Percentiles rank a stretch among this genome's conserved stretches.
Conservation (phyloP, 2,888 invertebrate species). For the Mantis religiosa region DNA sequence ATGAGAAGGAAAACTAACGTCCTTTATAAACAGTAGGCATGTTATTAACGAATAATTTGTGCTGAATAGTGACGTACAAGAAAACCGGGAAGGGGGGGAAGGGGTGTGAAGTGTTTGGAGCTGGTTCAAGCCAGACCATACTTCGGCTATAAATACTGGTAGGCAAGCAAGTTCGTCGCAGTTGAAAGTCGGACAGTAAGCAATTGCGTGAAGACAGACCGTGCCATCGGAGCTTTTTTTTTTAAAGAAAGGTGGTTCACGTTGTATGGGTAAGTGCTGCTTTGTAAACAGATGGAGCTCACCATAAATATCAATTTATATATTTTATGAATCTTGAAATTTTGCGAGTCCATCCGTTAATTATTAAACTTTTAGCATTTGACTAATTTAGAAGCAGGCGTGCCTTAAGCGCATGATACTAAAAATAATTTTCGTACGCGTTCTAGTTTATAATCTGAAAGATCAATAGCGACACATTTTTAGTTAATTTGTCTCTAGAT, state of each 20-base stretch:
- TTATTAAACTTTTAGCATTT: no score
- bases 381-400: no score
- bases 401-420: no score
- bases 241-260: constrained; percentile 26
- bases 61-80: constrained; percentile 2
- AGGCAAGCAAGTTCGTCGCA: background rate
- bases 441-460: no score
- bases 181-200: background rate
- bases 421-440: no score
- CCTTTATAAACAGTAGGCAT: background rate
- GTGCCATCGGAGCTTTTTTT: background rate
- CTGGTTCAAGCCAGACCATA: constrained; percentile 21
- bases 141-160: constrained; percentile 26
- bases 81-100: constrained; percentile 17
- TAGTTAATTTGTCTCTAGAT: no score
- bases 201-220: background rate
- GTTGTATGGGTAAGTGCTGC: constrained; percentile 29
- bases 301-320: background rate
- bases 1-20: background rate
- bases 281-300: background rate
- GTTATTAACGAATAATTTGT: background rate
- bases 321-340: no score
- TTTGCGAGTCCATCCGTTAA: no score
- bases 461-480: no score
- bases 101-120: constrained; percentile 23